A percentile compares a stretch with the other conserved stretches of the same genome.
Evolutionary conservation across 37 sponge, comb jelly and placozoan species (phyloP).

Genomic region (Aphrocallistes beatrix): DNA sequence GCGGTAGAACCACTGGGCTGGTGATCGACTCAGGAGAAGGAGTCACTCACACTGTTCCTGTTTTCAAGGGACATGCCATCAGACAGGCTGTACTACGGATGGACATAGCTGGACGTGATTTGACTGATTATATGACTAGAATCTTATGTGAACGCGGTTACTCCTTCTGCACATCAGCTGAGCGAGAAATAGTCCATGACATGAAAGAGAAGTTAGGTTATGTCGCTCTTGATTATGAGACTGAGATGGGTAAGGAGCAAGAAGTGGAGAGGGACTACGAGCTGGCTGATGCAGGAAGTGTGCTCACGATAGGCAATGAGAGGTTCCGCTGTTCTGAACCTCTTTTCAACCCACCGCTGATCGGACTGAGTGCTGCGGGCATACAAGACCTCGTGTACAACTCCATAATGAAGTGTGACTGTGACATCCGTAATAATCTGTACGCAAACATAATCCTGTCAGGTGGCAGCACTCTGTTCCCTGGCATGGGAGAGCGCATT

Average conservation of each 20-base stretch:
- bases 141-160: constrained; percentile 34
- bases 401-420: constrained; percentile 36
- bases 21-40: constrained; percentile 39
- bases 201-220: constrained; percentile 36
- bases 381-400: constrained; percentile 30
- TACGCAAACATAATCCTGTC: constrained; percentile 30
- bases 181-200: constrained; percentile 29
- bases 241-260: constrained; percentile 32
- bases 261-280: constrained; percentile 38
- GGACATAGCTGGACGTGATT: constrained; percentile 45
- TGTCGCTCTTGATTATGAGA: constrained; percentile 37
- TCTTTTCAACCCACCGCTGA: constrained; percentile 32
- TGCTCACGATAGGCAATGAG: constrained; percentile 31
- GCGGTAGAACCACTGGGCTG: constrained; percentile 34
- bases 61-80: constrained; percentile 35
- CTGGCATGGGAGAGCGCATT: constrained; percentile 48
- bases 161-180: constrained; percentile 38
- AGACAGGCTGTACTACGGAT: constrained; percentile 35
- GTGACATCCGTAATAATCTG: constrained; percentile 26
- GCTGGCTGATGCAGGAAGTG: constrained; percentile 32
- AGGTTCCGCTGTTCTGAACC: constrained; percentile 29
- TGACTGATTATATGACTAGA: constrained; percentile 42
- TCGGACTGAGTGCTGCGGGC: constrained; percentile 22
- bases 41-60: constrained; percentile 31
- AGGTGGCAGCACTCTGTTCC: constrained; percentile 32